These are phyloP conservation scores for Temnothorax curvispinosus DNA, from an alignment of 1,140 invertebrate genomes.

Conservation along the genomic window DNA sequence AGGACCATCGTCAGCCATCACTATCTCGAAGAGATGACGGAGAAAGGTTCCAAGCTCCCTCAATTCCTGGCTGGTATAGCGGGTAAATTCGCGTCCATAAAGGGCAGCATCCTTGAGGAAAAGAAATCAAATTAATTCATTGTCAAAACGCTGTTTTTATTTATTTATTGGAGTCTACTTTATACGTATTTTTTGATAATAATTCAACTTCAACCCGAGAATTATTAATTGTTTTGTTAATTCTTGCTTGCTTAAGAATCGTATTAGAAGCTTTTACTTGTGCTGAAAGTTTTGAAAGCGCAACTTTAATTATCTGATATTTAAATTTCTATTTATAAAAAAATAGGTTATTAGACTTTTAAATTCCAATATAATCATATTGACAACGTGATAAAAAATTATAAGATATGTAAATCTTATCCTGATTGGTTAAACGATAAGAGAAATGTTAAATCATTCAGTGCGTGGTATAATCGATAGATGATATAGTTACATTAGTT, in stretches of 20 bases:
- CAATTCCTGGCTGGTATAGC: conserved; percentile 88
- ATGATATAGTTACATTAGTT: neutral
- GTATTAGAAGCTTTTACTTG: neutral
- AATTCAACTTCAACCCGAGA: neutral
- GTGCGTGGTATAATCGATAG: neutral
- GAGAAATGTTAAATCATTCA: neutral
- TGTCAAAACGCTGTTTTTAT: neutral
- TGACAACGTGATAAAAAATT: neutral
- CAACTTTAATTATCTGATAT: conserved; percentile 1
- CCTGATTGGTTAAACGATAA: neutral
- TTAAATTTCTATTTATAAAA: neutral
- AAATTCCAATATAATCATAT: neutral
- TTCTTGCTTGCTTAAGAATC: neutral
- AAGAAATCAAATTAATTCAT: neutral
- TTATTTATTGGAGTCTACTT: neutral
- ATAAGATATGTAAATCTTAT: neutral
- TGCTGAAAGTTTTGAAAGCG: neutral
- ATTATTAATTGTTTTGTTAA: too few species aligned
- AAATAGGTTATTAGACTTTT: neutral
- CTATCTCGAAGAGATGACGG: conserved; percentile 81
- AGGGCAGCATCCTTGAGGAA: neutral
- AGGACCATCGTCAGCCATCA: neutral
- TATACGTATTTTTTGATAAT: neutral
- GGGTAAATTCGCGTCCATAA: conserved; percentile 83
- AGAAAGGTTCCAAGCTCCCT: conserved; percentile 87